These are phyloP conservation scores for Drosophila teissieri DNA, from an alignment of 1,140 invertebrate species.

Conservation along the genomic window DNA sequence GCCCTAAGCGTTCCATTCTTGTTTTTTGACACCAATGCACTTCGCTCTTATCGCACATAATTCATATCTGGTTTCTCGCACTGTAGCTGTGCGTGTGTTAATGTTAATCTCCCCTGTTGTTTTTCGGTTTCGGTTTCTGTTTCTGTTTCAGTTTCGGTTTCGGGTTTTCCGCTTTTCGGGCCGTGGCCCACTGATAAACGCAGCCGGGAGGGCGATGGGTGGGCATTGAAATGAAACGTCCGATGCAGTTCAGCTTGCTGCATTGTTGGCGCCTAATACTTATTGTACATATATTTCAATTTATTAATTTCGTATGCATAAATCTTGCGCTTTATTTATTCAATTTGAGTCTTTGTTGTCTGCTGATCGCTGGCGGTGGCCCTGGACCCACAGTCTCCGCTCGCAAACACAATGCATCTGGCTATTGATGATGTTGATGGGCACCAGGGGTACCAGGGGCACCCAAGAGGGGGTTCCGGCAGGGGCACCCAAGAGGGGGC, in stretches of 20 bases:
- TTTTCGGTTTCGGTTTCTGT: slow-evolving; percentile 14
- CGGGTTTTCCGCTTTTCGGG: not conserved
- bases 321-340: slow-evolving; percentile 81
- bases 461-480: not conserved
- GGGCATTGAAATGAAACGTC: slow-evolving; percentile 69
- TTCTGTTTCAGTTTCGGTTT: slow-evolving; percentile 2
- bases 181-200: slow-evolving; percentile 56
- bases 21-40: slow-evolving; percentile 79
- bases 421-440: slow-evolving; percentile 18
- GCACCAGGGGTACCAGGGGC: not conserved
- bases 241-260: slow-evolving; percentile 56
- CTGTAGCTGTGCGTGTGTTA: slow-evolving; percentile 56
- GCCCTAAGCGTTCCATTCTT: slow-evolving; percentile 33
- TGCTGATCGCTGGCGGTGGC: slow-evolving; percentile 64
- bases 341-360: slow-evolving; percentile 82
- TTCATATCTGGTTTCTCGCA: slow-evolving; percentile 79
- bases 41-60: slow-evolving; percentile 74
- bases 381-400: slow-evolving; percentile 44
- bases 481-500: not conserved
- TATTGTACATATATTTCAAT: slow-evolving; percentile 75
- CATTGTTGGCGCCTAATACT: slow-evolving; percentile 68
- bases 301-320: slow-evolving; percentile 82
- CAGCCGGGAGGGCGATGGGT: slow-evolving; percentile 4
- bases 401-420: slow-evolving; percentile 41
- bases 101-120: slow-evolving; percentile 56